phyloP scores from a whole-genome alignment of 2,888 invertebrate species.

The Rhagonycha lutea region DNA sequence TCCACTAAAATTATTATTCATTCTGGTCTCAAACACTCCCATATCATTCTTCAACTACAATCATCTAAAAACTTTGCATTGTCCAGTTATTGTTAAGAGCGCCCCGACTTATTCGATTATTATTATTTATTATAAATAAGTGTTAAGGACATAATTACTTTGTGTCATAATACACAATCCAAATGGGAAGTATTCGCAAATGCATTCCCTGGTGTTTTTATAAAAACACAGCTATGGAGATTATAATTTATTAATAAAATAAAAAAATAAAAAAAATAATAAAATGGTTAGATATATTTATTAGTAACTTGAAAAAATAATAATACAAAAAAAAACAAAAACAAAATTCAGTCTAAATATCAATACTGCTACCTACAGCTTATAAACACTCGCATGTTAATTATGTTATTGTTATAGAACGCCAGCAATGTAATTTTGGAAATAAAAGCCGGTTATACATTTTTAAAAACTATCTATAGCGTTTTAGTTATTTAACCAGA shows the following conservation, averaged over 20 bases:
- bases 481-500: slow-evolving; percentile 60
- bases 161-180: not conserved
- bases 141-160: not conserved
- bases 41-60: not conserved
- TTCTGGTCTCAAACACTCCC: not conserved
- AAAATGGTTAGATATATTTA: not conserved
- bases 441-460: slow-evolving; percentile 21
- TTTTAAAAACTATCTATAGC: slow-evolving; percentile 14
- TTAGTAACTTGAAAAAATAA: not conserved
- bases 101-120: not conserved
- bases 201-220: not conserved
- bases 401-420: slow-evolving; percentile 17
- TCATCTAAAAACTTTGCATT: slow-evolving; percentile 1
- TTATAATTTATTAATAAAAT: not conserved
- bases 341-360: slow-evolving; percentile 13
- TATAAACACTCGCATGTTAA: slow-evolving; percentile 8
- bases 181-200: not conserved
- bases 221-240: not conserved
- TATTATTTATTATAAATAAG: not conserved
- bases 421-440: slow-evolving; percentile 12
- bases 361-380: slow-evolving; percentile 15
- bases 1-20: not conserved
- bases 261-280: not conserved
- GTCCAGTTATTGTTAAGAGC: not conserved
- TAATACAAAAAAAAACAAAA: not conserved